Base-by-base conservation (phyloP, 2,888 invertebrate genomes). In the Lasius fuliginosus region DNA sequence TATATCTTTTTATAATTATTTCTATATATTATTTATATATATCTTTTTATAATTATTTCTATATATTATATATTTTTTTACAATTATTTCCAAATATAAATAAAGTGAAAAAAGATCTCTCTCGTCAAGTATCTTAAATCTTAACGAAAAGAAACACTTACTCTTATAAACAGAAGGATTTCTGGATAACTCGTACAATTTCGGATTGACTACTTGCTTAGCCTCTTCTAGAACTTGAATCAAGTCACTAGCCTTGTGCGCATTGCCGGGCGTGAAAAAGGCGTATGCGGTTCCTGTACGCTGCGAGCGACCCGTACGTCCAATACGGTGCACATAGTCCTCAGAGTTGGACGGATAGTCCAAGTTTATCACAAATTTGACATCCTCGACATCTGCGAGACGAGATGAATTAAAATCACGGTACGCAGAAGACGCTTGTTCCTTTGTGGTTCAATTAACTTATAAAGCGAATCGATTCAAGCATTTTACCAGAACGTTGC, bases 281-380 rank as follows among this genome's bases (percentile, higher is more conserved):
- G 99, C 99, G 95, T 99, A 99, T 0, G 99, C 99, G 1, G 99
- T 99, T 91, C 99, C 99, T 62, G 98, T 98, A 93, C 98, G 97
- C 94, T 98, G 97, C 46, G 98, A 98, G 82, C 99, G 97, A 69
- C 99, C 99, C 49, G 99, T 99, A 90, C 99, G 97, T 46, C 99
- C 99, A 94, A 99, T 99, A 88, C 99, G 97, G 95, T 99, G 98
- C 30, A 99, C 99, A 95, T 99, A 99, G 95, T 99, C 99, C 96
- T 99, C 99, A 3, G 99, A 99, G 95, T 98, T 98, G 94, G 98
- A 98, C 83, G 99, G 99, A 95, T 99, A 99, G 96, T 99, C 99
- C 96, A 98, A 99, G 96, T 99, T 99, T 96, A 99, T 99, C 93
- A 99, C 99, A 96, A 98, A 99, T 96, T 99, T 99, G 95, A 99